These are phyloP conservation scores for Mimachlamys varia DNA, from an alignment of 2,888 invertebrate species.

Conservation along the genomic window DNA sequence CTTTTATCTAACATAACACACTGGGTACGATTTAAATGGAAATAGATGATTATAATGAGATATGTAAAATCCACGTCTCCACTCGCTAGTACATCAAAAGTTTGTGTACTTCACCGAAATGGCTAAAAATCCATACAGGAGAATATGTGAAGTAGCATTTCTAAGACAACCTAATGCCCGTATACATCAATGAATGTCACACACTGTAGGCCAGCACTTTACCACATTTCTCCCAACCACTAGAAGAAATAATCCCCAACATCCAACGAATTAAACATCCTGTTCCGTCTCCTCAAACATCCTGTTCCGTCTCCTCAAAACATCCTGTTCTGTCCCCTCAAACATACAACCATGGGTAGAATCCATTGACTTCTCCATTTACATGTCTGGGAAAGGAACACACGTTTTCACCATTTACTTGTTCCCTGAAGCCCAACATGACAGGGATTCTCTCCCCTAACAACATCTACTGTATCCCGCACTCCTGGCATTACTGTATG, in stretches of 20 bases:
- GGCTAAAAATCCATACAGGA: background rate
- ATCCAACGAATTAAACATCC: background rate
- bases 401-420: background rate
- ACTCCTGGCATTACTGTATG: background rate
- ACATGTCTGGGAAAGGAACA: background rate
- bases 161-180: background rate
- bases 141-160: background rate
- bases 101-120: background rate
- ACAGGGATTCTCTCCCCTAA: background rate
- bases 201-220: background rate
- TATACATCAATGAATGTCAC: background rate
- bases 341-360: background rate
- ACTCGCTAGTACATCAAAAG: slow-evolving; percentile 6
- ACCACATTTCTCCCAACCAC: background rate
- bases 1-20: background rate
- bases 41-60: background rate
- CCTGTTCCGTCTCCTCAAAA: background rate
- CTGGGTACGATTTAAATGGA: background rate
- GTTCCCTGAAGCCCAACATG: background rate
- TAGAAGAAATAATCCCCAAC: background rate
- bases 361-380: background rate
- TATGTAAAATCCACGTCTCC: background rate
- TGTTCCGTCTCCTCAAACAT: background rate
- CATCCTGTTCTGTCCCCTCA: background rate
- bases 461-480: background rate